Percentiles rank a stretch among this genome's conserved stretches.
phyloP scores from a whole-genome alignment of 2,113 vertebrate species.

The Pleuronectes platessa region DNA sequence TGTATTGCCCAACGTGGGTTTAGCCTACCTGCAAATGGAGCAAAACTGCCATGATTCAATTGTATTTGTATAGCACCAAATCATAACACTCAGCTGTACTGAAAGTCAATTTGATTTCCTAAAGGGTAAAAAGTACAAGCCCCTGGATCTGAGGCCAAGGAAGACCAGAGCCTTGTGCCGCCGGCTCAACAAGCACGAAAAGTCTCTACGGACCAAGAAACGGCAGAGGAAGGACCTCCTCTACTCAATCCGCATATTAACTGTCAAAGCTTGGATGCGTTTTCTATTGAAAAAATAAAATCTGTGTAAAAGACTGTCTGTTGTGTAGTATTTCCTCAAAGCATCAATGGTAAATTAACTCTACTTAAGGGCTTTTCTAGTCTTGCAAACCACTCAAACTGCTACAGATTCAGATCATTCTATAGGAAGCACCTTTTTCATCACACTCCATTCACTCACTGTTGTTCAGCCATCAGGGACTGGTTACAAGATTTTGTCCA shows the following conservation, averaged over 20 bases:
- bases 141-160: conserved; percentile 95
- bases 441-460: too few relatives aligned
- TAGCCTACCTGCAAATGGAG: too few relatives aligned
- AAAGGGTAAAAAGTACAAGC: conserved; percentile 98
- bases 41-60: too few relatives aligned
- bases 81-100: neutral
- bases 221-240: conserved; percentile 93
- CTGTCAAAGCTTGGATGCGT: conserved; percentile 91
- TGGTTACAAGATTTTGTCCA: too few relatives aligned
- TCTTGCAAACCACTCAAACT: too few relatives aligned
- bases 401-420: too few relatives aligned
- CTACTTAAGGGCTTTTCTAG: neutral
- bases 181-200: conserved; percentile 92
- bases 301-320: conserved; percentile 32
- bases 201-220: conserved; percentile 93
- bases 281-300: conserved; percentile 81
- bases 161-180: conserved; percentile 97
- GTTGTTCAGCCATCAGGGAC: too few relatives aligned
- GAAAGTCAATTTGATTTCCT: neutral
- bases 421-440: too few relatives aligned
- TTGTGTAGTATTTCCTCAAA: neutral
- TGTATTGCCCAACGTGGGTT: too few relatives aligned
- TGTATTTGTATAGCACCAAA: too few relatives aligned
- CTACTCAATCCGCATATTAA: conserved; percentile 92
- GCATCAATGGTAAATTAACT: neutral